Conservation (phyloP, 2,797 vertebrate species). For the Erethizon dorsatum region DNA sequence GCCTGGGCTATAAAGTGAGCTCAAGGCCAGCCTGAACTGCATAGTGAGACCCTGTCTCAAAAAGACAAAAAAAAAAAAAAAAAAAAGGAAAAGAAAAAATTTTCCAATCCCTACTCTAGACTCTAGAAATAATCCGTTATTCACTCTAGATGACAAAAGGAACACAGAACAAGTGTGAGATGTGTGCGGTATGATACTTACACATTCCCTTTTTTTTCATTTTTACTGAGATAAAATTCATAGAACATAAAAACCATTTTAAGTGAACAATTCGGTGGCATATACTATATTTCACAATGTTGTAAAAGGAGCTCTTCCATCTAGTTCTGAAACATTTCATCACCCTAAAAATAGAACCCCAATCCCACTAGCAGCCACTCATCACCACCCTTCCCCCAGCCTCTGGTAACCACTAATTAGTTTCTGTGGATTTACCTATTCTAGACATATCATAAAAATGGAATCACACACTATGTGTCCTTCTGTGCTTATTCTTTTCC, state of each 20-base stretch:
- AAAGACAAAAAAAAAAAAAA: too few relatives aligned
- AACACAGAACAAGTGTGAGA: background rate
- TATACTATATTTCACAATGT: constrained; percentile 34
- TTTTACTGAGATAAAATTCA: constrained; percentile 49
- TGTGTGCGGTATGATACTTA: background rate
- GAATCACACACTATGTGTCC: background rate
- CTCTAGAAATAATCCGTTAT: constrained; percentile 42
- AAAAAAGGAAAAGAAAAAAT: background rate
- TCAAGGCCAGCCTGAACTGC: too few relatives aligned
- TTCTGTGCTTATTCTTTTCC: background rate
- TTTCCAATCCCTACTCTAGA: background rate
- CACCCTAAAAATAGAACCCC: background rate
- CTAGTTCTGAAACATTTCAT: constrained; percentile 43
- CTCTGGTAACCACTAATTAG: background rate
- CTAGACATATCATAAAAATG: background rate
- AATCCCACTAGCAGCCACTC: background rate
- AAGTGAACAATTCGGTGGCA: constrained; percentile 24
- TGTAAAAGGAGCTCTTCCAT: constrained; percentile 32
- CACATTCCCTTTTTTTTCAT: background rate
- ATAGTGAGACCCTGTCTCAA: too few relatives aligned
- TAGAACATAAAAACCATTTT: constrained; percentile 36
- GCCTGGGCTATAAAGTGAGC: too few relatives aligned
- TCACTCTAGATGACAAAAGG: background rate
- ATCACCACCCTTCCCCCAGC: background rate
- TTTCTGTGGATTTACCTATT: background rate